Percentiles rank a stretch among this genome's conserved stretches.
Conservation (phyloP, 2,113 vertebrate species). For the Perca flavescens region DNA sequence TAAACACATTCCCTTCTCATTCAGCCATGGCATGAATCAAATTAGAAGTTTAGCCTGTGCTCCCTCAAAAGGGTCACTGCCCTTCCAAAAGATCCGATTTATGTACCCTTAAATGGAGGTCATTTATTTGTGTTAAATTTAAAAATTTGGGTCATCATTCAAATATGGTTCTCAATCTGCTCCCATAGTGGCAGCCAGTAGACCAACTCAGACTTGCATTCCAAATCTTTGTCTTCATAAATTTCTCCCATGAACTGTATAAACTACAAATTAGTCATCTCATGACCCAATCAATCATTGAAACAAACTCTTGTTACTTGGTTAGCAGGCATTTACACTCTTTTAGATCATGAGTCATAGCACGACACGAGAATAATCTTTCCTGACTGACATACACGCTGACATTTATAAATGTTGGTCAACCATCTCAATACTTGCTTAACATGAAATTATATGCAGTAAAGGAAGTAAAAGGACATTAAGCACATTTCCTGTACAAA, state of each 20-base stretch:
- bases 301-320: conserved; percentile 10
- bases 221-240: conserved; percentile 47
- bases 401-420: conserved; percentile 1
- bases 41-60: conserved; percentile 47
- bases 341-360: conserved; percentile 27
- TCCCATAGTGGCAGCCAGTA: conserved; percentile 50
- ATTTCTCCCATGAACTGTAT: conserved; percentile 50
- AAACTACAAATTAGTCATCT: conserved; percentile 51
- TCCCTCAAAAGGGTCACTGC: conserved; percentile 50
- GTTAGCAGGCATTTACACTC: conserved; percentile 16
- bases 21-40: conserved; percentile 62
- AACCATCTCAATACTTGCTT: conserved; percentile 15
- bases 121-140: conserved; percentile 57
- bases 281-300: conserved; percentile 35
- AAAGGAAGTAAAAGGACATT: conserved; percentile 20
- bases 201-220: conserved; percentile 56
- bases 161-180: conserved; percentile 38
- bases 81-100: conserved; percentile 51
- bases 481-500: conserved; percentile 16
- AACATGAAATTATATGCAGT: conserved; percentile 5
- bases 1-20: conserved; percentile 71
- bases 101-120: conserved; percentile 60
- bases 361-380: conserved; percentile 3
- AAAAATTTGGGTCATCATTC: conserved; percentile 32
- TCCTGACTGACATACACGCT: conserved; percentile 26